phyloP scores from a whole-genome alignment of 2,888 invertebrate genomes.

The Rhorus exstirpatorius region DNA sequence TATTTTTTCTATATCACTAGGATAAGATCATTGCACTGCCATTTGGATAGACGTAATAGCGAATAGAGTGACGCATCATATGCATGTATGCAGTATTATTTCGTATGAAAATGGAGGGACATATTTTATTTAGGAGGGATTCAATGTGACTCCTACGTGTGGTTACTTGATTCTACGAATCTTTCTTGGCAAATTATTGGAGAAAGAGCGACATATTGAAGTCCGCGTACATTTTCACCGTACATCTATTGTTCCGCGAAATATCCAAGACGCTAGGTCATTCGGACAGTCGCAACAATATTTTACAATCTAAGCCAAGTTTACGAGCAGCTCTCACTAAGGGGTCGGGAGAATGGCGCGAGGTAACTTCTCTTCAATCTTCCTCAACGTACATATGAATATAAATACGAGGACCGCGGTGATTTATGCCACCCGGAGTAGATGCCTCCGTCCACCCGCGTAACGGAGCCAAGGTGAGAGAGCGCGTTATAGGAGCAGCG shows the following conservation, averaged over 20 bases:
- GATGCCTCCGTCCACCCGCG: constrained; percentile 23
- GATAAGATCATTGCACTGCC: constrained; percentile 56
- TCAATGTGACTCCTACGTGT: background rate
- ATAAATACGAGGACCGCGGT: constrained; percentile 82
- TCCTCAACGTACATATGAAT: constrained; percentile 83
- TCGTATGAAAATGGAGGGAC: constrained; percentile 10
- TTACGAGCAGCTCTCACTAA: constrained; percentile 80
- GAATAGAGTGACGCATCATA: constrained; percentile 42
- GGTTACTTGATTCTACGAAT: background rate
- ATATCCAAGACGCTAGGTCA: constrained; percentile 29
- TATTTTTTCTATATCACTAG: constrained; percentile 17
- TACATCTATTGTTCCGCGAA: constrained; percentile 15
- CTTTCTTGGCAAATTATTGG: constrained; percentile 6
- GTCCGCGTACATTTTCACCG: background rate
- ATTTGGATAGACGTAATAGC: constrained; percentile 48
- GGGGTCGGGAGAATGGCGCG: constrained; percentile 62
- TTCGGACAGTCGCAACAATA: constrained; percentile 78
- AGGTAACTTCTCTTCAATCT: constrained; percentile 80
- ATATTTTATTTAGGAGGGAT: constrained; percentile 48
- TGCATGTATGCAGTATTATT: constrained; percentile 1
- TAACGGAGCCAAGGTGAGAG: constrained; percentile 54
- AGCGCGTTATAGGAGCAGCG: constrained; percentile 61
- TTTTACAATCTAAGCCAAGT: constrained; percentile 83
- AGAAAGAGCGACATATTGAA: background rate
- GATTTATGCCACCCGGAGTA: constrained; percentile 80